These are phyloP conservation scores for Aplocera efformata DNA, from an alignment of 2,888 invertebrate species.

Conservation along the genomic window DNA sequence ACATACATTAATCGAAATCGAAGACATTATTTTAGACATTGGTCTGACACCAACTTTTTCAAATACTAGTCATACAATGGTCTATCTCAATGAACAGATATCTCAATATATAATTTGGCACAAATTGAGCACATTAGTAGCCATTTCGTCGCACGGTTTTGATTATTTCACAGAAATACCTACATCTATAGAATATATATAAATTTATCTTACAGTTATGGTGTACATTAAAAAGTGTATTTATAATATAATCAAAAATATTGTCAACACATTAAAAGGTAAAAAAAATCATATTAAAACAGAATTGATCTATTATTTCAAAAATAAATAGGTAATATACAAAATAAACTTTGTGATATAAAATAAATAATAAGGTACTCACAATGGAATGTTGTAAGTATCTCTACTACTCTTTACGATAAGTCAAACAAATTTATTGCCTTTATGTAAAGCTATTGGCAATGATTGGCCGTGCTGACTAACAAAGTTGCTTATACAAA, in stretches of 20 bases:
- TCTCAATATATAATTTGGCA: constrained; percentile 28
- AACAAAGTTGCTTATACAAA: constrained; percentile 1
- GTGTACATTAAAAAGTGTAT: constrained; percentile 25
- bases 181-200: constrained; percentile 15
- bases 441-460: constrained; percentile 18
- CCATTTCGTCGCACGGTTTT: constrained; percentile 16
- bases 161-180: constrained; percentile 14
- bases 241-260: constrained; percentile 21
- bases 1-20: no score
- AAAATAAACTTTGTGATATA: constrained; percentile 23
- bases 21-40: no score
- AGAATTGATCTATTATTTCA: constrained; percentile 12
- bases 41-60: no score
- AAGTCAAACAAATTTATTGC: constrained; percentile 12
- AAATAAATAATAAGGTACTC: constrained; percentile 23
- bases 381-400: constrained; percentile 28
- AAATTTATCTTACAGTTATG: constrained; percentile 24
- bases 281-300: constrained; percentile 11
- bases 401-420: constrained; percentile 16
- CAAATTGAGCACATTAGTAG: constrained; percentile 29
- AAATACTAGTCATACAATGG: no score
- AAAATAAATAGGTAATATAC: constrained; percentile 21
- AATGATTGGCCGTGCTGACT: constrained; percentile 17
- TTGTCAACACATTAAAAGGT: constrained; percentile 18
- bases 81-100: no score